Evolutionary conservation across 2,888 invertebrate species (phyloP).

Genomic region (Drosophila cracens): DNA sequence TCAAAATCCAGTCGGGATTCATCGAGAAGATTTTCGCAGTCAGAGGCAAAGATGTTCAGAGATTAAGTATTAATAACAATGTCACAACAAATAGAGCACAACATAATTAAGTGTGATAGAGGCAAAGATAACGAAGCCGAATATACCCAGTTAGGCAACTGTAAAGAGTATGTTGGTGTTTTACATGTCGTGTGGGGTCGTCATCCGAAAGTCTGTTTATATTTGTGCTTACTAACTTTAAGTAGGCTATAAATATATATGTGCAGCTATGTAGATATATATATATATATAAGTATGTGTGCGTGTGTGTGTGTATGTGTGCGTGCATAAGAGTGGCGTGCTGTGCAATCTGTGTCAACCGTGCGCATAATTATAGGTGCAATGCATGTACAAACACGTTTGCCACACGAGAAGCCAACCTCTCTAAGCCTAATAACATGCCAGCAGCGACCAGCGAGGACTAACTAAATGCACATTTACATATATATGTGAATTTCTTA

Average conservation of each 20-base stretch:
- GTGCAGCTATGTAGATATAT: slow-evolving; percentile 11
- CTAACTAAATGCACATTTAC: background rate
- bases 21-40: background rate
- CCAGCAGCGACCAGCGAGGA: background rate
- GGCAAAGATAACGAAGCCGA: background rate
- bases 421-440: slow-evolving; percentile 45
- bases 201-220: slow-evolving; percentile 43
- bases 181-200: slow-evolving; percentile 26
- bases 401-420: slow-evolving; percentile 16
- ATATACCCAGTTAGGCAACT: background rate
- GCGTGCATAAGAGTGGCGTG: slow-evolving; percentile 37
- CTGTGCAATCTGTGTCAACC: slow-evolving; percentile 63
- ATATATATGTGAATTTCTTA: background rate
- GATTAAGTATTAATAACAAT: background rate
- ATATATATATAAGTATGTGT: slow-evolving; percentile 1
- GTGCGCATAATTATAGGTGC: slow-evolving; percentile 76
- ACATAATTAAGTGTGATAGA: background rate
- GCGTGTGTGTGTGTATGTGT: slow-evolving; percentile 19
- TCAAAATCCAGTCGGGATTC: background rate
- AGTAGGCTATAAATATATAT: slow-evolving; percentile 76
- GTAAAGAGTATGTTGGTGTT: slow-evolving; percentile 9
- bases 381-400: slow-evolving; percentile 65
- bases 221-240: slow-evolving; percentile 48
- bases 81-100: background rate
- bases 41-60: background rate